These are phyloP conservation scores for Psittacula derbiana DNA, from an alignment of 2,797 vertebrate genomes.

Conservation along the genomic window DNA sequence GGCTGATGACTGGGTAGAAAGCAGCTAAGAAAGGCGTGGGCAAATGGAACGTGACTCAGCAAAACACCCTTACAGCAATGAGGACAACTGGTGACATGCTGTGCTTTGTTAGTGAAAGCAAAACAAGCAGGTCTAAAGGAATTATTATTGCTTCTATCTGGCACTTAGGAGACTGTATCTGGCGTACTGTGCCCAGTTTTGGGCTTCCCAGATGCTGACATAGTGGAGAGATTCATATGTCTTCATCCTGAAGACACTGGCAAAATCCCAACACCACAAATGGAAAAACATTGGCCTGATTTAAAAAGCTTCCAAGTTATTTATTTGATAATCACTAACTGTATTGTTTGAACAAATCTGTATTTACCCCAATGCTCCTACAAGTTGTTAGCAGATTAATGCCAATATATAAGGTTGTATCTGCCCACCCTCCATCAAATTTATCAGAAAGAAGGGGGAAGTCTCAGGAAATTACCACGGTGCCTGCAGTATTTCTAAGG, in stretches of 20 bases:
- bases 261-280: neutral
- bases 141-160: neutral
- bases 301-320: neutral
- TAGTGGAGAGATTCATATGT: neutral
- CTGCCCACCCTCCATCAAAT: neutral
- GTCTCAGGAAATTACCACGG: neutral
- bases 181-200: neutral
- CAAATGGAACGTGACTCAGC: neutral
- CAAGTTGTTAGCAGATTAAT: neutral
- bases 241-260: neutral
- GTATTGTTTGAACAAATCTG: neutral
- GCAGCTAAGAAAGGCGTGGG: neutral
- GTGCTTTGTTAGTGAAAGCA: neutral
- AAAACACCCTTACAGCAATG: neutral
- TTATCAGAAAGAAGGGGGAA: neutral
- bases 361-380: neutral
- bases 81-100: neutral
- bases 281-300: neutral
- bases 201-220: neutral
- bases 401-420: neutral
- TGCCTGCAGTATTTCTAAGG: neutral
- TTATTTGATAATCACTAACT: neutral
- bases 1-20: neutral
- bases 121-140: neutral
- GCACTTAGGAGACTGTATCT: neutral